Evolutionary conservation across 1,140 invertebrate genomes (phyloP), one percentile per base, ranked within the genome.

Genomic region (Zaprionus africanus): DNA sequence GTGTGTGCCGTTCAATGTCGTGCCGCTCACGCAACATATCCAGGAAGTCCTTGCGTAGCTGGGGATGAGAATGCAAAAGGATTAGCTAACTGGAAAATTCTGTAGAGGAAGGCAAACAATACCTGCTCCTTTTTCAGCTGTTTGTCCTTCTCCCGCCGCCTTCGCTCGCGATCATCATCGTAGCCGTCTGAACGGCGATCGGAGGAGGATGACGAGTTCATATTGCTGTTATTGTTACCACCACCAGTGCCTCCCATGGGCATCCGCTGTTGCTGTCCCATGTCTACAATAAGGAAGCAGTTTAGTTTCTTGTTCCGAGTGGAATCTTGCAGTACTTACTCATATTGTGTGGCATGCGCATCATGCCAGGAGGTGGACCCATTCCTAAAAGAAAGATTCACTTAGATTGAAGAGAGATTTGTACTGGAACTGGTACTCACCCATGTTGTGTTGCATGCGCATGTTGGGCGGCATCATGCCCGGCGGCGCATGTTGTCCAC

Each of bases 1-100:
- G 95, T 5, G 97, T 95, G 93, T 99, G 97, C 22, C 97, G 95
- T 91, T 99, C 97, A 51, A 97, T 95, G 49, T 96, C 95, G 82
- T 96, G 95, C 13, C 81, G 76, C 54, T 90, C 80, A 7, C 87
- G 70, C 65, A 99, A 94, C 92, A 99, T 94, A 57, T 95, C 94
- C 83, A 99, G 94, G 94, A 99, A 99, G 91, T 99, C 98, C 92
- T 96, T 96, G 94, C 98, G 98, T 79, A 97, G 95, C 98, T 99
- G 94, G 36, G 64, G 43, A n/a, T 43, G 41, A 28, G 15, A 31
- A 54, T 53, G 31, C n/a, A 15, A 34, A 24, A n/a, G 1, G 17
- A 28, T 13, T 41, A 7, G 1, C 1, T 58, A 15, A 5, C 28
- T n/a, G 4, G 1, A 12, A 9, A 1, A 15, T 60, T 5, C 15